phyloP scores from a whole-genome alignment of 2,797 vertebrate genomes.

The Chelidonichthys spinosus region DNA sequence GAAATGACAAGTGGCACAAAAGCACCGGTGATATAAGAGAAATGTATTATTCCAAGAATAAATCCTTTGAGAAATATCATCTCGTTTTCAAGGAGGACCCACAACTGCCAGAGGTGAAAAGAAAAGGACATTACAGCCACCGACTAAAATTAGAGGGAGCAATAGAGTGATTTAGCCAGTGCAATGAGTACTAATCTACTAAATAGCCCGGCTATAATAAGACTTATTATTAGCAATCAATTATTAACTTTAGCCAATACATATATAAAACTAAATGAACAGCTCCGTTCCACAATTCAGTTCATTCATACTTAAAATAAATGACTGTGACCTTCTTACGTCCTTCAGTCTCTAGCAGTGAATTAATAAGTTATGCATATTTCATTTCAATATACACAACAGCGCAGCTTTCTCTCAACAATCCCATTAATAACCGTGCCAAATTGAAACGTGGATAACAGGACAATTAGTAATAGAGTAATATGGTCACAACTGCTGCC shows the following conservation, averaged over 20 bases:
- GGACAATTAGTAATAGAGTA: background rate
- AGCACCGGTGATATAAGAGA: slow-evolving; percentile 47
- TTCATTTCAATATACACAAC: slow-evolving; percentile 23
- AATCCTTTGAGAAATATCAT: slow-evolving; percentile 61
- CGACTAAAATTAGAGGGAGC: slow-evolving; percentile 60
- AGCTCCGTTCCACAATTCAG: background rate
- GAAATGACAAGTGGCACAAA: slow-evolving; percentile 55
- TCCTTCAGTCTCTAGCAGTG: background rate
- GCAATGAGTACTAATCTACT: slow-evolving; percentile 32
- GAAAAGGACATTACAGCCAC: slow-evolving; percentile 51
- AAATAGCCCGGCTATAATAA: slow-evolving; percentile 42
- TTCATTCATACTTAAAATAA: slow-evolving; percentile 17
- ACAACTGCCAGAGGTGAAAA: slow-evolving; percentile 54
- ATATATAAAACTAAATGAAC: slow-evolving; percentile 31
- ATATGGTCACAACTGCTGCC: background rate
- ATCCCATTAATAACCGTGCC: slow-evolving; percentile 2
- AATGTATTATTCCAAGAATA: slow-evolving; percentile 56
- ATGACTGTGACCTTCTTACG: slow-evolving; percentile 2
- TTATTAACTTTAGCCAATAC: slow-evolving; percentile 45
- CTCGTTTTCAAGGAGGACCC: slow-evolving; percentile 49
- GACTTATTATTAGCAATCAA: slow-evolving; percentile 44
- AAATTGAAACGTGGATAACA: background rate
- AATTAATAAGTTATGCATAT: slow-evolving; percentile 14
- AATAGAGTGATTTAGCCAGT: slow-evolving; percentile 29
- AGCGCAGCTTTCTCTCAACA: slow-evolving; percentile 16